Evolutionary conservation across 2,797 vertebrate species (phyloP).

Genomic region (Phoebastria nigripes): DNA sequence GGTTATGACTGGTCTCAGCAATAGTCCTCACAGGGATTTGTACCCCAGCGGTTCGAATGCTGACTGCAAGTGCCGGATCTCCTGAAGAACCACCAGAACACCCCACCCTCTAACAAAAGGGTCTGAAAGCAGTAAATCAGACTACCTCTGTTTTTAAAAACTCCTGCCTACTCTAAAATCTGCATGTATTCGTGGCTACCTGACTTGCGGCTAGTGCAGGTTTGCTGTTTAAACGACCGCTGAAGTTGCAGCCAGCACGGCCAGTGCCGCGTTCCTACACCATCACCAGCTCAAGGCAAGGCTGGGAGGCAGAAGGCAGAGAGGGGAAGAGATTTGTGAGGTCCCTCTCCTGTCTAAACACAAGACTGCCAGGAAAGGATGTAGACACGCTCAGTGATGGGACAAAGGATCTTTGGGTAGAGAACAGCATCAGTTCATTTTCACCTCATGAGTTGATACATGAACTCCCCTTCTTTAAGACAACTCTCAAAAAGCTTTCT

Average conservation of each 20-base stretch:
- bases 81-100: background rate
- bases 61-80: background rate
- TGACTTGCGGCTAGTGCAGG: background rate
- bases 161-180: background rate
- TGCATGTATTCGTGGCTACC: background rate
- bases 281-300: background rate
- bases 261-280: rapidly evolving
- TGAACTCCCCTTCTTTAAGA: background rate
- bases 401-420: background rate
- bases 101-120: background rate
- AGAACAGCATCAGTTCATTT: background rate
- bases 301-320: background rate
- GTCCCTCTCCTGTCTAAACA: background rate
- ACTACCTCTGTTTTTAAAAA: background rate
- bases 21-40: too few species aligned
- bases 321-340: background rate
- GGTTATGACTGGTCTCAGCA: background rate
- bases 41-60: rapidly evolving
- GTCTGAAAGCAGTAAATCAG: background rate
- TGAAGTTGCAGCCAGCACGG: background rate
- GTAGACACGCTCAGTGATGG: background rate
- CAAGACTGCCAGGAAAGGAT: background rate
- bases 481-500: background rate
- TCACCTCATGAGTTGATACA: background rate
- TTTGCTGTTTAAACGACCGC: background rate